phyloP scores from a whole-genome alignment of 2,797 vertebrate genomes.

The Melanotaenia nigrans region DNA sequence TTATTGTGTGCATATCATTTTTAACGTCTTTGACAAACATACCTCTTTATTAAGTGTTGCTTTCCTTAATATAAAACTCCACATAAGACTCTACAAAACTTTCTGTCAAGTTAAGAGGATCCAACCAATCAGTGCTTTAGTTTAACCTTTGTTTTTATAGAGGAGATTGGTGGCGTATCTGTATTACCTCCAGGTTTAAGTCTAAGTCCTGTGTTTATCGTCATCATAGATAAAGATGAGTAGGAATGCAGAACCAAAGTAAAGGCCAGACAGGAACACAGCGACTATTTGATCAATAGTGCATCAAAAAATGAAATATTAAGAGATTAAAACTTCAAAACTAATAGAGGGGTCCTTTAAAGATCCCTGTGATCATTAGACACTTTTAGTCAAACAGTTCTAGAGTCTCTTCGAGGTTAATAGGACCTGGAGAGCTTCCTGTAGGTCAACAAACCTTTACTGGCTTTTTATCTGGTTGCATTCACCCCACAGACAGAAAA shows the following conservation, averaged over 20 bases:
- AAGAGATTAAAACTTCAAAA: neutral
- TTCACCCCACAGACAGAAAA: no score
- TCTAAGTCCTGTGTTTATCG: neutral
- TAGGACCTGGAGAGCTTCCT: no score
- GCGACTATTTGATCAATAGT: neutral
- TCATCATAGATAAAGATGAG: neutral
- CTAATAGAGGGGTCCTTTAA: neutral
- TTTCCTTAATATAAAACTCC: neutral
- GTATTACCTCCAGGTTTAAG: neutral
- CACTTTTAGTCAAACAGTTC: no score
- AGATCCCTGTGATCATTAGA: no score
- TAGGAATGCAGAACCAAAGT: neutral
- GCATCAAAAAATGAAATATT: neutral
- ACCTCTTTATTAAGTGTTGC: neutral
- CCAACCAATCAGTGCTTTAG: neutral
- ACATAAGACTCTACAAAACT: neutral
- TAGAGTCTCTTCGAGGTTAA: no score
- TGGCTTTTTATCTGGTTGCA: no score
- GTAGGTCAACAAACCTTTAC: no score
- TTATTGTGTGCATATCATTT: neutral
- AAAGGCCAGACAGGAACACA: neutral
- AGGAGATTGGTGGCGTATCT: neutral
- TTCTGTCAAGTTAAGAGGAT: neutral
- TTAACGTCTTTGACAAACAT: neutral
- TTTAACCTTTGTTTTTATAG: no score